Base-by-base conservation (phyloP, 2,888 invertebrate species). In the Quadroppia sp. region DNA sequence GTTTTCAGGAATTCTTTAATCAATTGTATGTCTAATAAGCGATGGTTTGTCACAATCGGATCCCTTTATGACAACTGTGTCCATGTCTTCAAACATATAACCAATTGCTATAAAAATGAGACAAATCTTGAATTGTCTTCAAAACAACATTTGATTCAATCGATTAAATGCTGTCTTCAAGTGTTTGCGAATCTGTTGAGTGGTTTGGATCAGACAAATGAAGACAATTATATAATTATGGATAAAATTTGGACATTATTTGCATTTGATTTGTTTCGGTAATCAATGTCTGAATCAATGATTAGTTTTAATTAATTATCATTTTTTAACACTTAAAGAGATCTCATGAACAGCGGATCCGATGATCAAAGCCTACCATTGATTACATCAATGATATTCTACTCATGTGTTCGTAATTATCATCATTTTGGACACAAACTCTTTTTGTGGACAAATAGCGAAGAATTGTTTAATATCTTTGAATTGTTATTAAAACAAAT, bases 191-290 rank as follows among this genome's bases (percentile, higher is more conserved):
- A 69, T 42, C 20, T 42, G 1, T 45, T 69, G 42, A 69, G 69
- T 69, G 42, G 69, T 69, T 25, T 42, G 28, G 36, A 69, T 69
- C 45, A 69, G 9, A 23, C 42, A 20, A 1, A 28, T 23, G 40
- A 69, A 45, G 45, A 45, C n/a, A 45, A n/a, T 17, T 3, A 20
- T 69, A 2, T 1, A 20, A 25, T 69, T 1, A 69, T 13, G 25
- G 69, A 45, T 25, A 11, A 69, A 15, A 28, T 69, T 20, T 69
- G 69, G 69, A 42, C 11, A 69, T 3, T 69, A 2, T 69, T 69
- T 45, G 25, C 69, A n/a, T 45, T 69, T 23, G 69, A 69, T 69
- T 69, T 69, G 69, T 69, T 69, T 15, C 13, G 69, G 69, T 69
- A 69, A 17, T 45, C 6, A 36, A 15, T 45, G 11, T 25, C 28